phyloP scores from a whole-genome alignment of 2,113 vertebrate genomes.

The Ochotona princeps region DNA sequence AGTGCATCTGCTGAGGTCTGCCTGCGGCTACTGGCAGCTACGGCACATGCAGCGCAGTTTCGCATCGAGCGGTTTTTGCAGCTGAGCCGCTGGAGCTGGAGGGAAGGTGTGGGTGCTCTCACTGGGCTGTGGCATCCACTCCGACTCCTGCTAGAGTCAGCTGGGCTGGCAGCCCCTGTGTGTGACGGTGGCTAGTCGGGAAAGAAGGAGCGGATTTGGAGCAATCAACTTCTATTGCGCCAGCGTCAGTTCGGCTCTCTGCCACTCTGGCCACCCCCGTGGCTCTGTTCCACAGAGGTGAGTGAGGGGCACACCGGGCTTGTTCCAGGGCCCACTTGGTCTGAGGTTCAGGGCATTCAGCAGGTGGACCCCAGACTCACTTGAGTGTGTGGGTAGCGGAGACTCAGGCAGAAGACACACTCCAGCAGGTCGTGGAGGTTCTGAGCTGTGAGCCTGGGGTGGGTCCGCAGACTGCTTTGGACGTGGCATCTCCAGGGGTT shows the following conservation, averaged over 20 bases:
- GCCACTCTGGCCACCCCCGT: neutral
- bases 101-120: neutral
- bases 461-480: neutral
- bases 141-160: fast-evolving
- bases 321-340: fast-evolving
- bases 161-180: neutral
- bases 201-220: neutral
- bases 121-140: neutral
- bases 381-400: fast-evolving
- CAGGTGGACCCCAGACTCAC: fast-evolving
- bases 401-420: fast-evolving
- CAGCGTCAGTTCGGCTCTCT: neutral
- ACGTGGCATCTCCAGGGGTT: fast-evolving
- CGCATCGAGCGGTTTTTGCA: neutral
- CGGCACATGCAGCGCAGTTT: neutral
- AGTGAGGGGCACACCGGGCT: too few species aligned
- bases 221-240: neutral
- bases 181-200: neutral
- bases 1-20: constrained; percentile 3
- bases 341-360: too few species aligned
- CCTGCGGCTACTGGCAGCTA: neutral
- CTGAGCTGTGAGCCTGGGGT: fast-evolving
- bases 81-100: neutral
- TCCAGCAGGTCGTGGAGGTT: fast-evolving
- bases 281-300: neutral